Base-by-base conservation (phyloP, 2,888 invertebrate genomes). In the Mimumesa dahlbomi region DNA sequence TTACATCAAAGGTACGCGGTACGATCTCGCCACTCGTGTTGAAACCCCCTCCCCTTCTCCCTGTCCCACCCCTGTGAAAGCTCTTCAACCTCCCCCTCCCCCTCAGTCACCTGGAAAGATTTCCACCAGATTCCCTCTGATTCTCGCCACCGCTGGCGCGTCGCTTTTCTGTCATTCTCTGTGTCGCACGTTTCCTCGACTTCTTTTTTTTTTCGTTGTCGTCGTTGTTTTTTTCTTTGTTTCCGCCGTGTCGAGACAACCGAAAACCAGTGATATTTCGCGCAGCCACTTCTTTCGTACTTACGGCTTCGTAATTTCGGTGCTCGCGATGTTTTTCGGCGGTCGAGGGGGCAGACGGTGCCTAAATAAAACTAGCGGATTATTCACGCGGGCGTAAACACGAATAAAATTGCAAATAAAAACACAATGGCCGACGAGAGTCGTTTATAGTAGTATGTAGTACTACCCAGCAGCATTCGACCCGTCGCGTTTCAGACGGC, bases 1-100 rank as follows among this genome's bases (percentile, higher is more conserved):
- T 42, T 42, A 38, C 49, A 25, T 68, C 68, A 68, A 58, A 71
- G 68, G 54, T 16, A 21, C 36, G 16, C 53, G 56, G 21, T 40
- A 19, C 52, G 50, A 46, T 48, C 43, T 49, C 53, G 49, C 11
- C 57, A 40, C 59, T 54, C 43, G 48, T 31, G 38, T 11, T 46
- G 50, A n/a, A n/a, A n/a, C n/a, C n/a, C n/a, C n/a, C n/a, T n/a
- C n/a, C n/a, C n/a, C n/a, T n/a, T n/a, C n/a, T n/a, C n/a, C n/a
- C n/a, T n/a, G n/a, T n/a, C n/a, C n/a, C n/a, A 45, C 63, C 43
- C 16, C 14, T 50, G 13, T 48, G 34, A 49, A 61, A 42, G 45
- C 66, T 38, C 59, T 61, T 42, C 48, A 52, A n/a, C 46, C 11
- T 13, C n/a, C n/a, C n/a, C n/a, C n/a, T n/a, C n/a, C n/a, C n/a